phyloP scores from a whole-genome alignment of 2,888 invertebrate genomes.

The Ophraella communa region DNA sequence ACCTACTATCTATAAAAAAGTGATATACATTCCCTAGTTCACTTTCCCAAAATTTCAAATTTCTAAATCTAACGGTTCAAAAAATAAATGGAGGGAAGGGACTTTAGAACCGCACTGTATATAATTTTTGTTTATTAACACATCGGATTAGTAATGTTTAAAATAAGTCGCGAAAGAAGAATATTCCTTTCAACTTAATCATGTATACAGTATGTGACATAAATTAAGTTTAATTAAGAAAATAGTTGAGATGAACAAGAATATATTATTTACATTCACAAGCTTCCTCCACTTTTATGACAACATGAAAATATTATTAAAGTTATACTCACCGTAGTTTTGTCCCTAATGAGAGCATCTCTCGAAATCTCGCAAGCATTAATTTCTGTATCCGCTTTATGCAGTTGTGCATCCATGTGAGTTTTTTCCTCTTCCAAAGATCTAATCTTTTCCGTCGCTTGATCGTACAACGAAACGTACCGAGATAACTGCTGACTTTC shows the following conservation, averaged over 20 bases:
- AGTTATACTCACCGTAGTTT: constrained; percentile 69
- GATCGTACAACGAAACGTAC: constrained; percentile 71
- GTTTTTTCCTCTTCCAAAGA: constrained; percentile 78
- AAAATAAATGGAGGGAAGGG: no score
- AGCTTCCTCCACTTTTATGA: neutral
- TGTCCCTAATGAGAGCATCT: constrained; percentile 77
- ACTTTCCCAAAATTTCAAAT: no score
- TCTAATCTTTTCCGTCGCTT: constrained; percentile 69
- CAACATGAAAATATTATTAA: neutral
- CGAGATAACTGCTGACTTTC: constrained; percentile 76
- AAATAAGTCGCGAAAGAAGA: no score
- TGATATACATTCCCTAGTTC: no score
- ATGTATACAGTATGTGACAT: no score
- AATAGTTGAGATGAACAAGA: neutral
- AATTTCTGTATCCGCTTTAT: constrained; percentile 81
- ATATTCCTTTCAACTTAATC: no score
- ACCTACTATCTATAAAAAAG: no score
- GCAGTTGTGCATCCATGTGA: constrained; percentile 75
- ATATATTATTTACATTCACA: neutral
- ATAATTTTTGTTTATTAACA: no score
- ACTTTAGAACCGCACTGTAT: no score
- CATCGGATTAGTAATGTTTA: no score
- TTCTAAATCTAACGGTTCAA: no score
- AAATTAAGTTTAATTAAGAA: no score
- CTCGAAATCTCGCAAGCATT: constrained; percentile 73